A percentile compares a stretch with the other conserved stretches of the same genome.
These are phyloP conservation scores for Phortica okadai DNA, from an alignment of 2,888 invertebrate genomes.

Conservation along the genomic window DNA sequence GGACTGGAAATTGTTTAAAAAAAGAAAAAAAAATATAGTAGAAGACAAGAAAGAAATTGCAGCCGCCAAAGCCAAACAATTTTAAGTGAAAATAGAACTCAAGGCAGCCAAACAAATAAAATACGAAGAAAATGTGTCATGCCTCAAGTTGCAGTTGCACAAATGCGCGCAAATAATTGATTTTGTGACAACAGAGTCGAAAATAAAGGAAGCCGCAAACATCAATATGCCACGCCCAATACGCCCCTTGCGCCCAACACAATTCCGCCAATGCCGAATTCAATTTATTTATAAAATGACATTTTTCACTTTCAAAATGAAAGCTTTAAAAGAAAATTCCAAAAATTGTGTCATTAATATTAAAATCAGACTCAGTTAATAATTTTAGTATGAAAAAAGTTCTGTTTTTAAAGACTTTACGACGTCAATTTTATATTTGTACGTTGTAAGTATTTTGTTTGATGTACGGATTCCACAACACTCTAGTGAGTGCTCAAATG, in stretches of 20 bases:
- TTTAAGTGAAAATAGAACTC: not conserved
- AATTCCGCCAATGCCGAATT: constrained; percentile 2
- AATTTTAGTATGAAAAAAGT: not conserved
- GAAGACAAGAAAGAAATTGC: not conserved
- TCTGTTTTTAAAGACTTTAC: not conserved
- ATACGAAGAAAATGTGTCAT: constrained; percentile 16
- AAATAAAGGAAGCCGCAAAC: too few relatives aligned
- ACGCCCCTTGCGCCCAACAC: not conserved
- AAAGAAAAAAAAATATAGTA: not conserved
- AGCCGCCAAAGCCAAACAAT: constrained; percentile 11
- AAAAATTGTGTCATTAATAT: not conserved
- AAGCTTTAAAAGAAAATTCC: not conserved
- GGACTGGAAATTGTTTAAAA: not conserved
- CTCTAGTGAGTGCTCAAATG: too few relatives aligned
- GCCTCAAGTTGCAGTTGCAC: constrained; percentile 39
- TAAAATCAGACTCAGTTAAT: not conserved
- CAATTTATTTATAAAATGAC: constrained; percentile 16
- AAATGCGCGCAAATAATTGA: constrained; percentile 53
- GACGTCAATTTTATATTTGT: not conserved
- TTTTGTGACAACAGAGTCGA: constrained; percentile 33
- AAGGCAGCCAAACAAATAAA: constrained; percentile 9
- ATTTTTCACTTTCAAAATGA: not conserved
- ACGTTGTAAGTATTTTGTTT: too few relatives aligned
- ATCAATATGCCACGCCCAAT: not conserved
- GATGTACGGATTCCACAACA: too few relatives aligned